Percentiles rank a stretch among this genome's conserved stretches.
phyloP scores from a whole-genome alignment of 2,888 invertebrate genomes.

The Ethmia dodecea region DNA sequence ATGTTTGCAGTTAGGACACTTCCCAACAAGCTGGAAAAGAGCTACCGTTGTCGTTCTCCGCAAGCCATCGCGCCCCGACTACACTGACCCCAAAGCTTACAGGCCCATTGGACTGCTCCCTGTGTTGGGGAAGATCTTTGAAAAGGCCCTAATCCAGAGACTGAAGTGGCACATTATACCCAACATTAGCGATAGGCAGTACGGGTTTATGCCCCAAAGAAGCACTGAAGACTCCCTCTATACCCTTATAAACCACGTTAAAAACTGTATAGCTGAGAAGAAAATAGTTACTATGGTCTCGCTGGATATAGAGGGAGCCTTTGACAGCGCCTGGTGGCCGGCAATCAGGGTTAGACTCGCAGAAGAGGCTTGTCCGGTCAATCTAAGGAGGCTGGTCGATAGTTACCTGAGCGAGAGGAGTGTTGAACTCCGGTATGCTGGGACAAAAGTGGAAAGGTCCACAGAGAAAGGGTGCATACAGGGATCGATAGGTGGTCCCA shows the following conservation, averaged over 20 bases:
- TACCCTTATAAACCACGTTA: constrained; percentile 4
- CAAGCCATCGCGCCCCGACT: no score
- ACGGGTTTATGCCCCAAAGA: constrained; percentile 16
- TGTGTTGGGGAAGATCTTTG: background rate
- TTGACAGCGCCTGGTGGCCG: constrained; percentile 20
- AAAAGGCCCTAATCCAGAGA: background rate
- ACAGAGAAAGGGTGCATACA: constrained; percentile 19
- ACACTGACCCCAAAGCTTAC: no score
- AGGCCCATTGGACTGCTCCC: background rate
- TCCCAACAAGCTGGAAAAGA: constrained; percentile 6
- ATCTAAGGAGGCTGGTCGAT: constrained; percentile 2
- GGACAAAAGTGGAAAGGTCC: background rate
- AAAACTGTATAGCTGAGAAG: background rate
- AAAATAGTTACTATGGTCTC: constrained; percentile 11
- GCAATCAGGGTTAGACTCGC: constrained; percentile 3
- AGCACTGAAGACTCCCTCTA: constrained; percentile 16
- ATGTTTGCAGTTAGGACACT: background rate
- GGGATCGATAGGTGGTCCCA: constrained; percentile 16
- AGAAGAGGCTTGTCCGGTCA: background rate
- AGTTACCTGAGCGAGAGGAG: constrained; percentile 7
- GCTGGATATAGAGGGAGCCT: constrained; percentile 20
- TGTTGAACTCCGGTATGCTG: constrained; percentile 11
- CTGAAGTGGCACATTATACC: constrained; percentile 1
- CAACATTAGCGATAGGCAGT: constrained; percentile 11
- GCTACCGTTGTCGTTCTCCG: background rate